A percentile compares a stretch with the other conserved stretches of the same genome.
Conservation (phyloP, 2,797 vertebrate genomes). For the Crenichthys baileyi region DNA sequence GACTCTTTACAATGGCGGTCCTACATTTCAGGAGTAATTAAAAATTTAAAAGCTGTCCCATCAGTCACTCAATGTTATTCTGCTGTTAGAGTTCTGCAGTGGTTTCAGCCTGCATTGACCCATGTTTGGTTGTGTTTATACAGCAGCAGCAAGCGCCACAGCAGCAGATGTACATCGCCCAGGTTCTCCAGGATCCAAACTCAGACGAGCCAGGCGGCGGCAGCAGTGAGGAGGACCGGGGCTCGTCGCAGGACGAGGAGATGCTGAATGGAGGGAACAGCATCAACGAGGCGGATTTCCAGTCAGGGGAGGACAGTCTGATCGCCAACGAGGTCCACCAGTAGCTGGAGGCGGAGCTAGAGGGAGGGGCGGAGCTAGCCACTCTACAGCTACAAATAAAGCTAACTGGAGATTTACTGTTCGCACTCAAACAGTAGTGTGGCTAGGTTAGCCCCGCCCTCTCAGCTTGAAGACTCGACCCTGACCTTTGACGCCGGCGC, state of each 20-base stretch:
- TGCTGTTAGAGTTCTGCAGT: not conserved
- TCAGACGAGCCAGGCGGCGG: slow-evolving; percentile 84
- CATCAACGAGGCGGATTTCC: slow-evolving; percentile 96
- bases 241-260: slow-evolving; percentile 91
- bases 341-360: slow-evolving; percentile 72
- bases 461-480: slow-evolving; percentile 64
- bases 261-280: slow-evolving; percentile 87
- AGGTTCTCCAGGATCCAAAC: slow-evolving; percentile 94
- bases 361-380: slow-evolving; percentile 51
- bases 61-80: not conserved
- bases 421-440: slow-evolving; percentile 27
- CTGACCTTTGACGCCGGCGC: slow-evolving; percentile 57
- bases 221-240: slow-evolving; percentile 85
- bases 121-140: not conserved
- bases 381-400: slow-evolving; percentile 17
- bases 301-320: slow-evolving; percentile 98
- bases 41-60: not conserved
- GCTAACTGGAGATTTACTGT: slow-evolving; percentile 37
- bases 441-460: slow-evolving; percentile 48
- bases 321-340: slow-evolving; percentile 98
- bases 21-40: not conserved
- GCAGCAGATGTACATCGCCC: slow-evolving; percentile 95
- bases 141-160: slow-evolving; percentile 48
- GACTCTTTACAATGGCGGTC: too few species aligned
- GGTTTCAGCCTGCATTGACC: not conserved